phyloP scores from a whole-genome alignment of 2,113 vertebrate genomes.

The Aptenodytes patagonicus region DNA sequence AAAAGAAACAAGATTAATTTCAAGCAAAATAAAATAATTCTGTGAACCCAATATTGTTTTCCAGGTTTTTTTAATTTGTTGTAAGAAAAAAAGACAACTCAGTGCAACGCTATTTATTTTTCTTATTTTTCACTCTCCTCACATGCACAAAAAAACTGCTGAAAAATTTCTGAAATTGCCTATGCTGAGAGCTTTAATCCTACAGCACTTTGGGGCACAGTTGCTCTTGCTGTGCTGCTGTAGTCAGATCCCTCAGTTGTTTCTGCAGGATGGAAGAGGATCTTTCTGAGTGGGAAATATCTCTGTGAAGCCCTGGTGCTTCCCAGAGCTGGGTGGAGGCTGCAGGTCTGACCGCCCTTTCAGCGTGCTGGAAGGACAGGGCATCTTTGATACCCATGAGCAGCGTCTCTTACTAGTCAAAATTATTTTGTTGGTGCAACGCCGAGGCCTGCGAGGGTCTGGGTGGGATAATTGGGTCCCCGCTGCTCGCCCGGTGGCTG shows the following conservation, averaged over 20 bases:
- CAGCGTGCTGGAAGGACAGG: neutral
- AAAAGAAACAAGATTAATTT: neutral
- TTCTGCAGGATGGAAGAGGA: neutral
- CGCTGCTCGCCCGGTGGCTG: fast-evolving
- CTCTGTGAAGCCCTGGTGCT: neutral
- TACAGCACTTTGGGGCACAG: neutral
- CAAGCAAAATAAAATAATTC: neutral
- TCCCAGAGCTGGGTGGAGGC: neutral
- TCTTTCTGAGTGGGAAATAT: neutral
- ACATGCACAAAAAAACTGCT: neutral
- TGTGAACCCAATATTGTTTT: neutral
- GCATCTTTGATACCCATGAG: fast-evolving
- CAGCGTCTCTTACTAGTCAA: neutral
- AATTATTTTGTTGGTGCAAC: neutral
- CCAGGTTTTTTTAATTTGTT: neutral
- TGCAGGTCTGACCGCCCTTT: neutral
- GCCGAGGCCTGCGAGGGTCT: fast-evolving
- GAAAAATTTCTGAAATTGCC: neutral
- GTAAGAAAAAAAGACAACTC: neutral
- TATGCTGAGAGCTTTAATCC: neutral
- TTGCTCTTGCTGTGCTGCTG: neutral
- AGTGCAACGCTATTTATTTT: neutral
- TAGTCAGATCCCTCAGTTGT: neutral
- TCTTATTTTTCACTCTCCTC: neutral
- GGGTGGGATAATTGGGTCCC: neutral